Percentiles rank a stretch among this genome's conserved stretches.
These are phyloP conservation scores for Daphoenositta chrysoptera DNA, from an alignment of 2,113 vertebrate species.

Conservation along the genomic window DNA sequence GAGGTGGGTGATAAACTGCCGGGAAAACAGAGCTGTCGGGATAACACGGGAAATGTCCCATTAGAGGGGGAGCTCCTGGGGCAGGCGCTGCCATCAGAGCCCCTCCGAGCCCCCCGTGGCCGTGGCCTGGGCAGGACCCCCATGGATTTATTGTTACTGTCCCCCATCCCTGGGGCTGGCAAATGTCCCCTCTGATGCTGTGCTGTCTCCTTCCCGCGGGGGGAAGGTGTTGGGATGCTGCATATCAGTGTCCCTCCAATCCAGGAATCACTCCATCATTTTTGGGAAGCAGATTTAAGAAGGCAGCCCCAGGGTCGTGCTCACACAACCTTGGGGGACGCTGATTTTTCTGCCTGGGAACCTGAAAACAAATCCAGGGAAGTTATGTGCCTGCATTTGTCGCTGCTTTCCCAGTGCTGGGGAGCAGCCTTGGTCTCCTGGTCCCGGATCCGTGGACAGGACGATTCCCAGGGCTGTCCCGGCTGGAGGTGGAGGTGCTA, in stretches of 20 bases:
- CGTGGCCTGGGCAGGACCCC: neutral
- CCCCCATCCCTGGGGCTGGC: neutral
- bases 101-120: accelerated
- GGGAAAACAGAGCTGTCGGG: constrained; percentile 20
- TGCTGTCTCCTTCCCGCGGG: neutral
- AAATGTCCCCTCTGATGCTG: neutral
- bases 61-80: constrained; percentile 16
- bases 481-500: neutral
- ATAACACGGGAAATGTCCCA: constrained; percentile 17
- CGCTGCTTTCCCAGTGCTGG: neutral
- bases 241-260: accelerated
- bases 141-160: accelerated
- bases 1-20: constrained; percentile 56
- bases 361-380: neutral
- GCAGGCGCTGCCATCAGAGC: accelerated
- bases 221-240: neutral
- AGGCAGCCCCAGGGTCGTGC: neutral
- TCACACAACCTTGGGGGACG: neutral
- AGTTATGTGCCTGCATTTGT: neutral
- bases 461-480: neutral
- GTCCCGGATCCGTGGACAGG: neutral
- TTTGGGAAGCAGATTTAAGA: neutral
- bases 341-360: neutral
- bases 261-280: neutral
- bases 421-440: neutral